Evolutionary conservation across 2,888 invertebrate species (phyloP).

Genomic region (Synergus laeviventris): DNA sequence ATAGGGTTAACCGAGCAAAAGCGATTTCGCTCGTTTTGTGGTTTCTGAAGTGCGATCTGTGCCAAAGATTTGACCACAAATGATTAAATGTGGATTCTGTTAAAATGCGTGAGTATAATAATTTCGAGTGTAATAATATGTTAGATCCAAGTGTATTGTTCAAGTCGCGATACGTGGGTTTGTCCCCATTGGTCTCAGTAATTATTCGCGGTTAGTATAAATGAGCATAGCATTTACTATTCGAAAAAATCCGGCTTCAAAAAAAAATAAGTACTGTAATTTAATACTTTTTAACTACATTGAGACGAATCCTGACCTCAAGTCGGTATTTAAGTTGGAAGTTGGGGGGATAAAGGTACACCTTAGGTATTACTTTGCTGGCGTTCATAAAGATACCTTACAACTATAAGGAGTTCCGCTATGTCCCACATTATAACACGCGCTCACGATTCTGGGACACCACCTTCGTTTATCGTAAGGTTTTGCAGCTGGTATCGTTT

Average conservation of each 20-base stretch:
- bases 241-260: not conserved
- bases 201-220: not conserved
- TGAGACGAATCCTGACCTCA: not conserved
- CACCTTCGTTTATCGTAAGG: conserved; percentile 35
- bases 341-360: conserved; percentile 10
- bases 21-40: conserved; percentile 6
- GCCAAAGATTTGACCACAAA: conserved; percentile 8
- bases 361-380: conserved; percentile 25
- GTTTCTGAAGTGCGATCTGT: conserved; percentile 1
- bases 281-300: not conserved
- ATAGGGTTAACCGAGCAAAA: conserved; percentile 21
- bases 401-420: conserved; percentile 68
- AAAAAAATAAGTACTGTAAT: not conserved
- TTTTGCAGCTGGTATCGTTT: conserved; percentile 21
- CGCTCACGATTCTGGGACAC: conserved; percentile 62
- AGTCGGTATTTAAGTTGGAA: conserved; percentile 11
- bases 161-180: not conserved
- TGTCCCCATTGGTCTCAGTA: not conserved
- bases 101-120: not conserved
- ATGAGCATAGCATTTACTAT: not conserved
- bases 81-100: not conserved
- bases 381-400: conserved; percentile 41
- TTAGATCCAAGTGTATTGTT: not conserved
- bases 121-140: not conserved
- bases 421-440: conserved; percentile 69